Evolutionary conservation across 2,888 invertebrate species (phyloP).

Genomic region (Congeria kusceri): DNA sequence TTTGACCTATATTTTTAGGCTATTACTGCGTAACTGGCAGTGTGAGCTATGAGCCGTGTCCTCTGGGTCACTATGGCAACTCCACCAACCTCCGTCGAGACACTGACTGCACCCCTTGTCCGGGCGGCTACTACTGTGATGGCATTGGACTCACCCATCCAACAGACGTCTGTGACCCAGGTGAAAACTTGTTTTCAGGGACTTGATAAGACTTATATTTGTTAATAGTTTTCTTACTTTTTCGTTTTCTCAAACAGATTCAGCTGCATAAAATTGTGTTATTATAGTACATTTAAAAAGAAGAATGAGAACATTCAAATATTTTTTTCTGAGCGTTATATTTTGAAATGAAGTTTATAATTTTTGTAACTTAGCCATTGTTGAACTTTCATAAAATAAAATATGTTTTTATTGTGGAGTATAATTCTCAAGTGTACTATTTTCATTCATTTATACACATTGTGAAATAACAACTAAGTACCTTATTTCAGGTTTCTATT

Average conservation of each 20-base stretch:
- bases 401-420: no score
- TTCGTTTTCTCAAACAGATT: not conserved
- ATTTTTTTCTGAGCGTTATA: no score
- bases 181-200: constrained; percentile 9
- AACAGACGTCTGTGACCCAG: constrained; percentile 80
- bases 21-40: constrained; percentile 83
- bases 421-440: no score
- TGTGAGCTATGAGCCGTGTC: constrained; percentile 80
- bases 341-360: no score
- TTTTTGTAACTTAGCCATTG: no score
- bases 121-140: constrained; percentile 84
- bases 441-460: no score
- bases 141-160: constrained; percentile 82
- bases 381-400: no score
- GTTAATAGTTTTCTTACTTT: not conserved
- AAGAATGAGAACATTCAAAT: no score
- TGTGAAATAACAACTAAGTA: no score
- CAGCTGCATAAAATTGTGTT: no score
- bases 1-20: constrained; percentile 59
- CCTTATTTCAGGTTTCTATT: constrained; percentile 75
- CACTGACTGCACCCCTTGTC: constrained; percentile 84
- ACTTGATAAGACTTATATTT: not conserved
- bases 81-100: constrained; percentile 77
- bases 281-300: no score
- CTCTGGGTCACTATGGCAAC: constrained; percentile 84